Evolutionary conservation across 2,888 invertebrate species (phyloP), one percentile per base, ranked within the genome.

Genomic region (Automeris io): DNA sequence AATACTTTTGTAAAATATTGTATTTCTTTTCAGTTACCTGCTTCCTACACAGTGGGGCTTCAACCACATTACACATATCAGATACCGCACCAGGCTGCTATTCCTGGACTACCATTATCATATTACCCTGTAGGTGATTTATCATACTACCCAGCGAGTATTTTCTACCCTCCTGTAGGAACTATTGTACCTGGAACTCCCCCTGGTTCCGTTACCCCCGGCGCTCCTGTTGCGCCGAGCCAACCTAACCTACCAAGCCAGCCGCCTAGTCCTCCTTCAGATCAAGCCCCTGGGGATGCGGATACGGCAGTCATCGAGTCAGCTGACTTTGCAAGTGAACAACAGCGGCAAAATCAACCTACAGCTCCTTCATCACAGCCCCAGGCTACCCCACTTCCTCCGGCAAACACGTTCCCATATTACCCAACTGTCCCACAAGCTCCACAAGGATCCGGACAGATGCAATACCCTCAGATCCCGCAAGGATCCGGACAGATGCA

Each of bases 301-400:
- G 83, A 85, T 35, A 64, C 79, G 1, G 55, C 79, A n/a, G 74
- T 85, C 0, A 57, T 85, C 23, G 85, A 86, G 26, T 81, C 85
- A 3, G 76, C 80, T 2, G 78, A 82, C 16, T 60, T 46, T 34
- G 46, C 61, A n/a, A 45, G 57, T 18, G 61, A 66, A 43, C 53
- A 61, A 35, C 50, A 59, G 39, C 45, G 47, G 40, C 55, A 59
- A 48, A 46, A 56, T 35, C 42, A 48, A 19, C 42, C 43, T 39
- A 21, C 54, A 21, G 22, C 50, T 2, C 47, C 64, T 8, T 53
- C 56, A 25, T 42, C 56, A 1, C 51, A 66, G 21, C 46, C 57
- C 11, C 39, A 56, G 1, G 33, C 43, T 7, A 54, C 63, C 2
- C 56, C 61, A 19, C 43, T 46, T 5, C 61, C 61, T 5, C 49